Evolutionary conservation across 2,797 vertebrate genomes (phyloP).

Genomic region (Distichodus sexfasciatus): DNA sequence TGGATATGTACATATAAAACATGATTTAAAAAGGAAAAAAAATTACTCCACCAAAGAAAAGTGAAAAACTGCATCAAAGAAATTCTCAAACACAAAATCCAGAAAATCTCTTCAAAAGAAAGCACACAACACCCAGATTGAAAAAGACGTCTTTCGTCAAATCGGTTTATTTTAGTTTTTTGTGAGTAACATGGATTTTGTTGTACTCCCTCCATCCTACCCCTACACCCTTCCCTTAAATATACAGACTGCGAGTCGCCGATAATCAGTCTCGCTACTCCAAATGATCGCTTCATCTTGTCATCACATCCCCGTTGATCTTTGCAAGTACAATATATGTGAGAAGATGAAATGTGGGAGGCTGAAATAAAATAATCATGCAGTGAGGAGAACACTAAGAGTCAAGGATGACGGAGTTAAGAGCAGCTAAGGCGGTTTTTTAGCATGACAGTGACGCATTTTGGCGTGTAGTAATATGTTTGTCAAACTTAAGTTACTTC

Average conservation of each 20-base stretch:
- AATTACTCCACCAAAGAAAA: too few relatives aligned
- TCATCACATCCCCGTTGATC: constrained; percentile 13
- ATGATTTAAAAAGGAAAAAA: not conserved
- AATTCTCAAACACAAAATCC: not conserved
- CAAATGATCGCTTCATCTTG: not conserved
- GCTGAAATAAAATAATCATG: not conserved
- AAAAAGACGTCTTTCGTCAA: constrained; percentile 32
- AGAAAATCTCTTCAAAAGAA: not conserved
- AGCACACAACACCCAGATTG: constrained; percentile 11
- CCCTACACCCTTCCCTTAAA: constrained; percentile 14
- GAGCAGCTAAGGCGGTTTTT: not conserved
- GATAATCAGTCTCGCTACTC: constrained; percentile 13
- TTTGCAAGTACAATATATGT: constrained; percentile 7
- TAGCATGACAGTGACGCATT: constrained; percentile 18
- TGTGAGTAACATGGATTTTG: constrained; percentile 48
- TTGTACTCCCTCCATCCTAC: not conserved
- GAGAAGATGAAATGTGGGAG: not conserved
- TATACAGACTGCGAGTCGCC: constrained; percentile 14
- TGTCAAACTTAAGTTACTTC: constrained; percentile 21
- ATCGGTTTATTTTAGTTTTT: constrained; percentile 48
- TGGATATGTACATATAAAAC: not conserved
- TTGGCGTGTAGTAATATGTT: not conserved
- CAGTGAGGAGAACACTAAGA: not conserved
- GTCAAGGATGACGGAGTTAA: not conserved
- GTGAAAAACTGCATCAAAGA: too few relatives aligned